Percentiles rank a stretch among this genome's conserved stretches.
phyloP scores from a whole-genome alignment of 2,888 invertebrate genomes.

The Patella caerulea region DNA sequence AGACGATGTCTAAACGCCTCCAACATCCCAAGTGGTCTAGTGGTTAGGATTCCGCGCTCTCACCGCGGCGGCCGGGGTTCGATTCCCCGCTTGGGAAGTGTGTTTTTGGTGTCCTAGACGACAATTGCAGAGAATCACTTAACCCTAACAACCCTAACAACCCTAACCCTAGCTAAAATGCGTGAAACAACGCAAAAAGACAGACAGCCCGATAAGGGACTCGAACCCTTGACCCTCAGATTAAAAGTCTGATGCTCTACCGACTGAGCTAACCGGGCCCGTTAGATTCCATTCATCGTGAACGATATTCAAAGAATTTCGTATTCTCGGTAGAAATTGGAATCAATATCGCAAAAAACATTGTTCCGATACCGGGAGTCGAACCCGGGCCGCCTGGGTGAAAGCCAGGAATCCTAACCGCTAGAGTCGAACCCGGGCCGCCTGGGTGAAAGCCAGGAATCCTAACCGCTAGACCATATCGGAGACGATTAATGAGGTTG shows the following conservation, averaged over 20 bases:
- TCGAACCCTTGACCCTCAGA: conserved; percentile 37
- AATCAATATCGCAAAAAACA: background rate
- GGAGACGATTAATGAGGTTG: background rate
- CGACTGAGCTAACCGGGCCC: conserved; percentile 45
- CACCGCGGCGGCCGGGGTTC: too few species aligned
- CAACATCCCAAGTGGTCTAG: background rate
- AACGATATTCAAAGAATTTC: too few species aligned
- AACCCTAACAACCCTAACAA: too few species aligned
- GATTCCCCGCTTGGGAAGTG: too few species aligned
- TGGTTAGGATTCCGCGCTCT: background rate
- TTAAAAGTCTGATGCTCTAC: conserved; percentile 42
- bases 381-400: conserved; percentile 13
- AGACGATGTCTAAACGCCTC: too few species aligned
- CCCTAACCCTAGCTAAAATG: too few species aligned
- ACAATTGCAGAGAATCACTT: too few species aligned
- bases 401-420: conserved; percentile 12
- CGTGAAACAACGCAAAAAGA: too few species aligned
- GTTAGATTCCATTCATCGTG: too few species aligned
- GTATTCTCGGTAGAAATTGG: too few species aligned
- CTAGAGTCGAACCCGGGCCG: conserved; percentile 10
- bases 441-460: conserved; percentile 10
- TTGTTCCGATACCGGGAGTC: conserved; percentile 11
- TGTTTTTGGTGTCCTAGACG: too few species aligned
- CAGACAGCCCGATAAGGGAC: conserved; percentile 23
- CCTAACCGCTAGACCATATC: conserved; percentile 10